Conservation (phyloP, 2,888 invertebrate genomes). For the Cerceris ruficornis region DNA sequence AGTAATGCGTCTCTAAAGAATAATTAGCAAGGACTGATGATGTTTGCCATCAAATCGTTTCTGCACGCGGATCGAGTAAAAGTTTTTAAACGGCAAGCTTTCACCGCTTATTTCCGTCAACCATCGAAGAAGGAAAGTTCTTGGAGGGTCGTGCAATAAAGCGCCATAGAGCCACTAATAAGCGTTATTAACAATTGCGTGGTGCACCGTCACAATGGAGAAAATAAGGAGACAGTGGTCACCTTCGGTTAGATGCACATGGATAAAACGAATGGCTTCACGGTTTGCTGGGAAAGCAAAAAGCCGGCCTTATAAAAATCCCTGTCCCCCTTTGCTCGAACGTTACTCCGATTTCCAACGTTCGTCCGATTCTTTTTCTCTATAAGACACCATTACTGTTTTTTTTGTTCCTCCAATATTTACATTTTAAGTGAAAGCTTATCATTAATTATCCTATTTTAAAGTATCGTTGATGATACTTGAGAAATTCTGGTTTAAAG, state of each 20-base stretch:
- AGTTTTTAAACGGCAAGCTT: constrained; percentile 65
- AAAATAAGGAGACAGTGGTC: constrained; percentile 64
- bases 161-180: constrained; percentile 51
- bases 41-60: neutral
- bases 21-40: too few relatives aligned
- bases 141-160: constrained; percentile 12
- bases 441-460: too few relatives aligned
- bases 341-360: constrained; percentile 38
- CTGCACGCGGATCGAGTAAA: constrained; percentile 50
- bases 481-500: too few relatives aligned
- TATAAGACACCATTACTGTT: neutral
- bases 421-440: too few relatives aligned
- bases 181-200: constrained; percentile 62
- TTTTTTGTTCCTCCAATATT: neutral
- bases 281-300: constrained; percentile 47
- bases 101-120: constrained; percentile 77
- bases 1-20: too few relatives aligned
- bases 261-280: constrained; percentile 50
- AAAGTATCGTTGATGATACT: too few relatives aligned
- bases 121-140: constrained; percentile 59
- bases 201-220: constrained; percentile 67
- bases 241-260: constrained; percentile 49
- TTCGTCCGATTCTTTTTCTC: neutral
- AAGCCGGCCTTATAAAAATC: constrained; percentile 52
- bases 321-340: neutral